Evolutionary conservation across 2,113 vertebrate species (phyloP).

Genomic region (Salvator merianae): DNA sequence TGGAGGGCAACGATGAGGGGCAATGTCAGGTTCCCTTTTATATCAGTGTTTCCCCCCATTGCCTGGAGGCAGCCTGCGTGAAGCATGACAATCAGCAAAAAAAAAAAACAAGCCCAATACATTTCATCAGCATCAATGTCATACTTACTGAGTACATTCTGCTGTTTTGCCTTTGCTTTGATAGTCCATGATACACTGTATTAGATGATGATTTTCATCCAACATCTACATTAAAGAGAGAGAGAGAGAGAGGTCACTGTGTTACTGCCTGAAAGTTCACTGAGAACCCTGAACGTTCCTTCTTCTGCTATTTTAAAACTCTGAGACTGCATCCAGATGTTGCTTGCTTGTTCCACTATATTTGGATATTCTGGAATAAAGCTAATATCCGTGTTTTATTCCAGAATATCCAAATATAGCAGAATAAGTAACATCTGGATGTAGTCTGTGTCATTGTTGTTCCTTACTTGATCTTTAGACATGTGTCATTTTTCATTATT

Average conservation of each 20-base stretch:
- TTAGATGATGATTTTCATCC: slow-evolving; percentile 97
- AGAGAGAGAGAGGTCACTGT: slow-evolving; percentile 25
- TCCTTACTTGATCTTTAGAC: neutral
- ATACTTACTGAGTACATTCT: slow-evolving; percentile 95
- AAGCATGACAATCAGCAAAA: neutral
- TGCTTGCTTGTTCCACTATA: too few species aligned
- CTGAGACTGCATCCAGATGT: too few species aligned
- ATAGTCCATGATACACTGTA: slow-evolving; percentile 98
- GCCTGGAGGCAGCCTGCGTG: too few species aligned
- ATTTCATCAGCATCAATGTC: neutral
- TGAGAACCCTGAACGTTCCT: neutral
- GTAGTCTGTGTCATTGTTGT: neutral
- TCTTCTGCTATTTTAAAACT: neutral
- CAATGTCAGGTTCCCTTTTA: too few species aligned
- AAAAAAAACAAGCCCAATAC: neutral
- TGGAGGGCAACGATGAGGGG: too few species aligned
- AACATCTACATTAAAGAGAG: slow-evolving; percentile 84
- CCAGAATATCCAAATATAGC: too few species aligned
- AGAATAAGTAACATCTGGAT: too few species aligned
- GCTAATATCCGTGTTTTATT: too few species aligned
- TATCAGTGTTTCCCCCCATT: too few species aligned
- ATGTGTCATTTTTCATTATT: neutral
- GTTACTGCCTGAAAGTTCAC: slow-evolving; percentile 2
- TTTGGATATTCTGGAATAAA: too few species aligned
- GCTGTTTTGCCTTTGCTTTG: slow-evolving; percentile 97